These are phyloP conservation scores for Lethenteron reissneri DNA, from an alignment of 2,113 vertebrate species.

Conservation along the genomic window DNA sequence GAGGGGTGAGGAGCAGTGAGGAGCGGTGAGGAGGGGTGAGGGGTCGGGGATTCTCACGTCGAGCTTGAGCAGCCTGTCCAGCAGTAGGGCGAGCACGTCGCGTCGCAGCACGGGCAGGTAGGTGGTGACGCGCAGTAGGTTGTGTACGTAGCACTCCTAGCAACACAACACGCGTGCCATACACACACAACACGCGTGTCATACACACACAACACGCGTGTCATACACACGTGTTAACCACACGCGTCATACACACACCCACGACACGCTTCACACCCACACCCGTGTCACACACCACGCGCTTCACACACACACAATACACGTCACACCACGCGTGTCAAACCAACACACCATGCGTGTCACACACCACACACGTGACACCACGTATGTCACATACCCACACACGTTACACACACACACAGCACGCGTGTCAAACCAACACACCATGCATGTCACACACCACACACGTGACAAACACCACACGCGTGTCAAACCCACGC, in stretches of 20 bases:
- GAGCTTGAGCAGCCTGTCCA: constrained; percentile 56
- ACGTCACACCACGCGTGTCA: no score
- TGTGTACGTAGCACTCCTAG: constrained; percentile 88
- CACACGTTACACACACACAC: no score
- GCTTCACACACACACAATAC: no score
- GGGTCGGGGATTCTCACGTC: constrained; percentile 36
- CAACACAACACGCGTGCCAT: not conserved
- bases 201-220: constrained; percentile 1
- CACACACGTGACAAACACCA: no score
- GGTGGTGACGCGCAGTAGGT: constrained; percentile 45
- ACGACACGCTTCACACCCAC: not conserved
- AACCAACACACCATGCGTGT: no score
- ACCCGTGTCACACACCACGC: not conserved
- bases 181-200: not conserved
- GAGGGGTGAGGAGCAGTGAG: no score
- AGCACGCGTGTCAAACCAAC: no score
- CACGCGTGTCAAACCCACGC: no score
- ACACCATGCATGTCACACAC: no score
- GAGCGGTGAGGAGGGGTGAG: no score
- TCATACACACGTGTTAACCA: not conserved
- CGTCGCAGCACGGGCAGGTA: constrained; percentile 49
- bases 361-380: no score
- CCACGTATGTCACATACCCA: no score
- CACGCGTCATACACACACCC: not conserved
- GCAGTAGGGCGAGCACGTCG: constrained; percentile 55